Evolutionary conservation across 2,888 invertebrate species (phyloP), one percentile per base, ranked within the genome.

Genomic region (Cybosia mesomella): DNA sequence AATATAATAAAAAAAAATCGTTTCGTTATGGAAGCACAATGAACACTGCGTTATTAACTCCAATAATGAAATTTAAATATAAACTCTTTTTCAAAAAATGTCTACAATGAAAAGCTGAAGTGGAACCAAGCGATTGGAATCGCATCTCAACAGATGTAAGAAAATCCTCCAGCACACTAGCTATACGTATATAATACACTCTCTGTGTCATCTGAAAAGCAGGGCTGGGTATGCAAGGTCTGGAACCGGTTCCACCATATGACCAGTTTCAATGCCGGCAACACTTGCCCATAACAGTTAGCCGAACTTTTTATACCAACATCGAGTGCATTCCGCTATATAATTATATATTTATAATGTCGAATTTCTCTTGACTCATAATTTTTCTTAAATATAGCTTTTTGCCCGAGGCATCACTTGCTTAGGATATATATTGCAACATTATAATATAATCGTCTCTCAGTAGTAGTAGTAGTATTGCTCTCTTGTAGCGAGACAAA

Each of bases 251-350:
- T 58, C 21, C n/a, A 39, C 62, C 63, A 62, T 54, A 70, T 68
- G 77, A 74, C 74, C 70, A 70, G 76, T 80, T 74, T 74, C 76
- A 77, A 73, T 75, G 69, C 69, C 69, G 54, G n/a, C 58, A 39
- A 58, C 53, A n/a, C 39, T 28, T 28, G 64, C 36, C 22, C 21
- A 21, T 70, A 66, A 66, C 70, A 63, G 70, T 70, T 70, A 66
- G 62, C 65, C 60, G 58, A 62, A 36, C 32, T 66, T 66, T 58
- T 59, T 62, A 15, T 63, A 55, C 54, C 43, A 21, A 34, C 15
- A 15, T 22, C 58, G 18, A 28, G 58, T 63, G 66, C 66, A 69
- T 72, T 59, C 66, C 70, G 58, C 2, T 28, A 28, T 57, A 36
- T 66, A 64, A 71, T 69, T 65, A 61, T 43, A 67, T 65, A 68